Base-by-base conservation (phyloP, 2,888 invertebrate species). In the Dasypogon diadema region DNA sequence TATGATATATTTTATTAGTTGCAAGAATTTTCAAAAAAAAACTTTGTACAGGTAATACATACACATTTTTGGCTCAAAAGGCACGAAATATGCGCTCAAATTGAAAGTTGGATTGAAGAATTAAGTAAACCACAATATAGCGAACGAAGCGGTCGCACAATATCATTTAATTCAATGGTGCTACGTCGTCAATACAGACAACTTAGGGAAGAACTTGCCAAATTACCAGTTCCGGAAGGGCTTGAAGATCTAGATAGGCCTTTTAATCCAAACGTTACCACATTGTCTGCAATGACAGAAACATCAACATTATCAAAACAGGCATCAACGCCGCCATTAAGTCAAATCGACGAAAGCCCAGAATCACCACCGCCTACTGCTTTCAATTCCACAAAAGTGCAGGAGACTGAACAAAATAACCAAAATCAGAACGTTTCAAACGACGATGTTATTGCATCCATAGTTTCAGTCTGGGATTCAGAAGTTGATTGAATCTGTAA, bases 11-110 rank as follows among this genome's bases (percentile, higher is more conserved):
- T n/a, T n/a, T n/a, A n/a, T n/a, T n/a, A n/a, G n/a, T n/a, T n/a
- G n/a, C n/a, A n/a, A n/a, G n/a, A n/a, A n/a, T n/a, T 26, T 3
- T 26, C 6, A 24, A 30, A n/a, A 63, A 22, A 70, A 18, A 51
- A 14, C 16, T 73, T 58, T 21, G 18, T 56, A 16, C 12, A 42
- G 54, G 37, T 14, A 75, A 75, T 76, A 72, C 75, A 70, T 74
- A 75, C 94, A 24, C 98, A 98, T 86, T 98, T 98, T 87, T 98
- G 96, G 93, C 89, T 97, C 82, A 98, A 98, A 86, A 90, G 95
- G 76, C 91, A 94, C 82, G 97, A 97, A 87, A 94, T 98, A 80
- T 90, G 94, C 83, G 89, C 91, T 80, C 97, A 97, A 86, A 92
- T 97, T 78, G 94, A 96, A 82, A 90, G 90, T 79, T 97, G 97